A percentile compares a stretch with the other conserved stretches of the same genome.
These are phyloP conservation scores for Echeneis naucrates DNA, from an alignment of 2,797 vertebrate species.

Conservation along the genomic window DNA sequence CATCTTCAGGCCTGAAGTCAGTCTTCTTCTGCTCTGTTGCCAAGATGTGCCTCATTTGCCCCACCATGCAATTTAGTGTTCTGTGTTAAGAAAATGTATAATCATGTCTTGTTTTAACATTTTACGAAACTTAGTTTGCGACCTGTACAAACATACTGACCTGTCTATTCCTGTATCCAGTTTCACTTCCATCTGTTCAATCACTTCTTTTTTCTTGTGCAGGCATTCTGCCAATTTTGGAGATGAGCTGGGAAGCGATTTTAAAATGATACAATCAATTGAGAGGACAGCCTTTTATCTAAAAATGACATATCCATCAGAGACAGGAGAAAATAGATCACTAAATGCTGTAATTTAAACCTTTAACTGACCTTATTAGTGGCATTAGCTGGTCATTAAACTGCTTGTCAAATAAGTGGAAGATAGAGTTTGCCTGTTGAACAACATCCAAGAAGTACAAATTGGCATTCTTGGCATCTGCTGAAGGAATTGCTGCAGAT, in stretches of 20 bases:
- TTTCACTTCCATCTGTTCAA: constrained; percentile 99
- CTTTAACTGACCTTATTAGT: constrained; percentile 91
- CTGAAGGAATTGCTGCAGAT: constrained; percentile 93
- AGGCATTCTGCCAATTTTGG: constrained; percentile 98
- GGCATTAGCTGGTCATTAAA: constrained; percentile 99
- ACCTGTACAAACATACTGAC: constrained; percentile 77
- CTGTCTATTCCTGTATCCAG: constrained; percentile 97
- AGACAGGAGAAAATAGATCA: neutral
- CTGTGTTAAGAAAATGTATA: constrained; percentile 75
- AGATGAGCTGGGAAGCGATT: constrained; percentile 88
- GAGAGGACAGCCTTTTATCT: constrained; percentile 4
- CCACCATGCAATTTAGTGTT: constrained; percentile 99
- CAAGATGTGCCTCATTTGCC: constrained; percentile 98
- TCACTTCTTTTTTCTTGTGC: constrained; percentile 99
- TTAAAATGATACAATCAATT: constrained; percentile 4
- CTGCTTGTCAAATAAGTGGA: constrained; percentile 99
- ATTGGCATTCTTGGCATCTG: constrained; percentile 97
- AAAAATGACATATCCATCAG: neutral
- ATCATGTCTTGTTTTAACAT: neutral
- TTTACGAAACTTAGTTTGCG: neutral
- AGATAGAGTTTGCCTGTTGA: constrained; percentile 99
- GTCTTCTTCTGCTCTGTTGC: constrained; percentile 98
- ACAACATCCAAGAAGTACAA: constrained; percentile 99
- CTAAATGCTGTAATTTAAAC: neutral
- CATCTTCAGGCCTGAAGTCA: constrained; percentile 98